Percentiles rank a stretch among this genome's conserved stretches.
Evolutionary conservation across 2,888 invertebrate species (phyloP).

Genomic region (Notodonta ziczac): DNA sequence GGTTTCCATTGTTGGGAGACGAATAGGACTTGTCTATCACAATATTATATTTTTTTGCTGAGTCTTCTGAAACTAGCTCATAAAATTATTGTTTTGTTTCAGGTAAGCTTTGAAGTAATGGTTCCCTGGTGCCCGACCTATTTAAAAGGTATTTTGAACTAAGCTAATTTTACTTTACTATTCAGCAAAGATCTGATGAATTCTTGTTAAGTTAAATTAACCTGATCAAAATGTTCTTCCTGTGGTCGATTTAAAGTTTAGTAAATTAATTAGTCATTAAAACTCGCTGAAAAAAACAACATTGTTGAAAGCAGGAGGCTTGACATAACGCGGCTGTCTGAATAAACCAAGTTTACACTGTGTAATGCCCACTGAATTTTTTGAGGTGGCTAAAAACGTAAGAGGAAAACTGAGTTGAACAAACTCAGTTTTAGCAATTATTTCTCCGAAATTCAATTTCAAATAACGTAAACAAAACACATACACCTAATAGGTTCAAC

Average conservation of each 20-base stretch:
- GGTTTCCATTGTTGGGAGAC: no score
- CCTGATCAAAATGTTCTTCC: background rate
- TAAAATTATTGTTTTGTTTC: conserved; percentile 49
- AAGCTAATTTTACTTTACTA: conserved; percentile 14
- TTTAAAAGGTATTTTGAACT: conserved; percentile 43
- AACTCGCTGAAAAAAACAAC: no score
- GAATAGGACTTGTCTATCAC: no score
- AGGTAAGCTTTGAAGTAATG: conserved; percentile 54
- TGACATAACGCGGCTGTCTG: conserved; percentile 47
- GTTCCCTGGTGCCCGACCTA: conserved; percentile 24
- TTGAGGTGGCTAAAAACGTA: conserved; percentile 37
- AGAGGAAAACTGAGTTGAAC: conserved; percentile 5
- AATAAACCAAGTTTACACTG: conserved; percentile 36
- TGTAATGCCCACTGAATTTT: conserved; percentile 52
- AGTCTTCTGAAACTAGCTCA: conserved; percentile 15
- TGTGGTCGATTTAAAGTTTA: background rate
- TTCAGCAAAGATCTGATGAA: background rate
- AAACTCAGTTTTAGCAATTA: background rate
- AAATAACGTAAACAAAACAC: no score
- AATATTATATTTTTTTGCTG: no score
- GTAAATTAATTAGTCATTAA: background rate
- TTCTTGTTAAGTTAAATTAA: background rate
- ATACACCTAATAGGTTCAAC: no score
- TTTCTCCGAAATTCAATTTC: background rate
- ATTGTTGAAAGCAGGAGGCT: conserved; percentile 27